These are phyloP conservation scores for Agrilus planipennis DNA, from an alignment of 1,140 invertebrate species.

Conservation along the genomic window DNA sequence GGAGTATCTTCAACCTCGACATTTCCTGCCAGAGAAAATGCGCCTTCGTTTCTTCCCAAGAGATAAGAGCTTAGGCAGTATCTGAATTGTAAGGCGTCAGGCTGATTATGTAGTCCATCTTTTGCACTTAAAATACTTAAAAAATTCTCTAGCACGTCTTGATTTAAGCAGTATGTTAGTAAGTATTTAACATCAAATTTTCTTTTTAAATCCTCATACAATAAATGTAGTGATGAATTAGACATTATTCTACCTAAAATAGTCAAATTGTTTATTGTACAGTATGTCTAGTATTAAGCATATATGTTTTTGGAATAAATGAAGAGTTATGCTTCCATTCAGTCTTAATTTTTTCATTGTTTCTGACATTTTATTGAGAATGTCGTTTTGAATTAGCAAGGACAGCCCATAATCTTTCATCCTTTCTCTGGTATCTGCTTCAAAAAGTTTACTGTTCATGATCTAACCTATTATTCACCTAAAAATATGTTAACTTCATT, in stretches of 20 bases:
- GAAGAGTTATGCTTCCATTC: constrained; percentile 6
- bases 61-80: constrained; percentile 15
- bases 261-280: constrained; percentile 7
- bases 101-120: constrained; percentile 17
- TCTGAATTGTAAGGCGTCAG: constrained; percentile 13
- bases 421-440: neutral
- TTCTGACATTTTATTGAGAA: constrained; percentile 4
- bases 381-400: constrained; percentile 1
- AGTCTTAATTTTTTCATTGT: neutral
- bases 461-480: too few relatives aligned
- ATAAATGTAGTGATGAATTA: constrained; percentile 9
- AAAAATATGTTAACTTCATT: constrained; percentile 2
- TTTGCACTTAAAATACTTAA: constrained; percentile 17
- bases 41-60: constrained; percentile 16
- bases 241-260: constrained; percentile 2
- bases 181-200: constrained; percentile 12
- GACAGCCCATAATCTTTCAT: constrained; percentile 5
- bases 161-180: constrained; percentile 13
- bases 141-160: constrained; percentile 19
- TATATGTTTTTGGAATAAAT: too few relatives aligned
- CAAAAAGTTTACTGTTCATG: too few relatives aligned
- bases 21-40: too few relatives aligned
- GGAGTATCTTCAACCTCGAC: too few relatives aligned
- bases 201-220: constrained; percentile 9
- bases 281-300: too few relatives aligned